A percentile compares a stretch with the other conserved stretches of the same genome.
Evolutionary conservation across 2,113 vertebrate species (phyloP).

Genomic region (Nymphicus hollandicus): DNA sequence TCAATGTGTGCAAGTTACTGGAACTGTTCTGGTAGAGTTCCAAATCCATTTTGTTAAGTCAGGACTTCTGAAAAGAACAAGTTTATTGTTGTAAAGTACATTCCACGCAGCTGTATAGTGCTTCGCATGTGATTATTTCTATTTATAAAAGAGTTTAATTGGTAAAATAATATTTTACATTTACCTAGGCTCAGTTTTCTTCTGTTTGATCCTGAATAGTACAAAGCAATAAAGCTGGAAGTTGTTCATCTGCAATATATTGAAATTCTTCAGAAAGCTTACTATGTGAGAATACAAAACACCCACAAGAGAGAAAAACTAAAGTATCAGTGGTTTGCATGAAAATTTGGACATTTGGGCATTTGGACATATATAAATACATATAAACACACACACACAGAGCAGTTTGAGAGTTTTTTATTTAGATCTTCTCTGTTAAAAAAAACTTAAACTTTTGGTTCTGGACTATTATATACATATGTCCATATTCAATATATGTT

Average conservation of each 20-base stretch:
- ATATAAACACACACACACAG: not conserved
- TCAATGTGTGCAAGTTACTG: not conserved
- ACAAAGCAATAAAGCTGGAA: conserved; percentile 16
- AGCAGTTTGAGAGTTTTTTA: not conserved
- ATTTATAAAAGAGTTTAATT: conserved; percentile 7
- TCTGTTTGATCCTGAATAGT: not conserved
- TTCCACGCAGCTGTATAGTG: not conserved
- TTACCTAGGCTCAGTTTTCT: not conserved
- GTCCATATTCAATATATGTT: not conserved
- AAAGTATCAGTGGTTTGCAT: not conserved
- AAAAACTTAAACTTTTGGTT: not conserved
- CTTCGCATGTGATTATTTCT: not conserved
- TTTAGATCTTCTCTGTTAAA: not conserved
- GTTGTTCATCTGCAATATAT: not conserved
- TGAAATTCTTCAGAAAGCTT: not conserved
- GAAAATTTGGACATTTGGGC: not conserved
- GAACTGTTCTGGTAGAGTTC: not conserved
- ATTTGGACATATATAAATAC: not conserved
- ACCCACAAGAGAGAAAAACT: not conserved
- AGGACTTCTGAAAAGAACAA: not conserved
- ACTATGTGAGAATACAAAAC: not conserved
- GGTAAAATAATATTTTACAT: not conserved
- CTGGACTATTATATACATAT: not conserved
- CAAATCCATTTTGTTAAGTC: not conserved
- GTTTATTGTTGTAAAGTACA: not conserved